Evolutionary conservation across 2,113 vertebrate genomes (phyloP), one percentile per base, ranked within the genome.

Genomic region (Galeopterus variegatus): DNA sequence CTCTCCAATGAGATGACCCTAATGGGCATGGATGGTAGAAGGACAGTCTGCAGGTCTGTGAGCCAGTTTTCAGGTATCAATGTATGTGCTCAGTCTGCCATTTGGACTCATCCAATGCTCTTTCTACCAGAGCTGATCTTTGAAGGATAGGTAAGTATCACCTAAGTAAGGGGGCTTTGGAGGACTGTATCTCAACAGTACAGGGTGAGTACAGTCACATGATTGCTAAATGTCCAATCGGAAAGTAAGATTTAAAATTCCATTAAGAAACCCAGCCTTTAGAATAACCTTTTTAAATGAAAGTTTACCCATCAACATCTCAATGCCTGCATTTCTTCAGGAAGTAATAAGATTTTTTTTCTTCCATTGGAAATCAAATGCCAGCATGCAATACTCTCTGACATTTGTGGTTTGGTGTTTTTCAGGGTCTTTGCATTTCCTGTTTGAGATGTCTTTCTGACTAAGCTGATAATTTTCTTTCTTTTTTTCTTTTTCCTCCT

Each of bases 361-460:
- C 50, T 88, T 91, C 50, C 6, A 82, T 60, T 95, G 56, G 23
- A 72, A 65, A 82, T 87, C 92, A 86, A 98, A 97, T 36, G 48
- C 62, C 88, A 10, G 1, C 89, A 23, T 73, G 75, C 97, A 48
- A 23, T 0, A 0, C 48, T 73, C 36, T 60, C 36, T 96, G 69
- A 96, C 33, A 80, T 96, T 98, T 97, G 69, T 89, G 3, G 0
- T 77, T 97, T 93, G 58, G 62, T 80, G 62, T 54, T 52, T 94
- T 95, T 95, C 83, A 96, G 41, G 24, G 11, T 84, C 62, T 96
- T 98, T 77, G 56, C 56, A 58, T 15, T 97, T 97, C 88, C 56
- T 95, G 87, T 97, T 92, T 95, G 0, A 50, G 17, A 52, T 75
- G 56, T 81, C 90, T 91, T 81, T 92, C 73, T 90, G 21, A 85